These are phyloP conservation scores for Nymphalis polychloros DNA, from an alignment of 2,888 invertebrate genomes.

Conservation along the genomic window DNA sequence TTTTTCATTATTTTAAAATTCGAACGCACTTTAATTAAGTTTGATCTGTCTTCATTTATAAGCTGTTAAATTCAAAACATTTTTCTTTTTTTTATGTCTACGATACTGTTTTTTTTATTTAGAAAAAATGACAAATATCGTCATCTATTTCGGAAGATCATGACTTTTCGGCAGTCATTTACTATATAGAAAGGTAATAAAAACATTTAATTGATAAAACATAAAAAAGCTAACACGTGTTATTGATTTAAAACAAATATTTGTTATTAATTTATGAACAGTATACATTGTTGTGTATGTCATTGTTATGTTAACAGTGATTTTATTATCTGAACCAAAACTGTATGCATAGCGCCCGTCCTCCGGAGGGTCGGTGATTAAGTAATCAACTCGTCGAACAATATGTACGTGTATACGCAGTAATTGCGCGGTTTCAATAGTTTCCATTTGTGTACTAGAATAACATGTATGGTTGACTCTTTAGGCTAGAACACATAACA, in stretches of 20 bases:
- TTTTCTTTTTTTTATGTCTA: no score
- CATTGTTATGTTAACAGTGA: constrained; percentile 15
- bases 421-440: constrained; percentile 14
- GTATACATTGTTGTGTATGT: constrained; percentile 4
- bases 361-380: constrained; percentile 28
- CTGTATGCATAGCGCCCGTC: constrained; percentile 19
- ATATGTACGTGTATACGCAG: constrained; percentile 16
- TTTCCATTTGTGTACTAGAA: constrained; percentile 1
- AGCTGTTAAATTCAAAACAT: no score
- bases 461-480: constrained; percentile 3
- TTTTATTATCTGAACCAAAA: constrained; percentile 32
- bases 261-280: not conserved
- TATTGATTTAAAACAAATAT: constrained; percentile 6
- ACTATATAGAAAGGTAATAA: no score
- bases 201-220: not conserved
- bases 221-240: not conserved
- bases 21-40: no score
- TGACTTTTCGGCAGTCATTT: no score
- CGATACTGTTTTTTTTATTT: no score
- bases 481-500: not conserved
- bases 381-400: constrained; percentile 25
- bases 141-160: no score
- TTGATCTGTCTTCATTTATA: no score
- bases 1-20: no score
- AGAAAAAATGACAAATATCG: no score